Evolutionary conservation across 2,888 invertebrate genomes (phyloP).

Genomic region (Drosophila subquinaria): DNA sequence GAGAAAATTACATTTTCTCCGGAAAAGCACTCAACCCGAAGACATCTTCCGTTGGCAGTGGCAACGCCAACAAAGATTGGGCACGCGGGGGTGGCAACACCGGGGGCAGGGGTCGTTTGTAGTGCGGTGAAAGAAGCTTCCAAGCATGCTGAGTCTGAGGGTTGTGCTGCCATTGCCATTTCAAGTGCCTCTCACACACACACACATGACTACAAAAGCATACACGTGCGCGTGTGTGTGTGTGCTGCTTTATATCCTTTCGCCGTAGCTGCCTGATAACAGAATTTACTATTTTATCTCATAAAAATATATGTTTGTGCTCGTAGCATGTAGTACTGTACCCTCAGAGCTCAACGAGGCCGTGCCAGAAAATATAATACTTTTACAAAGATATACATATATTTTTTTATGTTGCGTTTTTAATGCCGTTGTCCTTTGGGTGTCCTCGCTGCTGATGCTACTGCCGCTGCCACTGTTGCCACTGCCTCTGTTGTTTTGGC

Average conservation of each 20-base stretch:
- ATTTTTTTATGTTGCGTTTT: slow-evolving; percentile 50
- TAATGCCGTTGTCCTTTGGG: slow-evolving; percentile 71
- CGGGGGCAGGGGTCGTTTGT: slow-evolving; percentile 7
- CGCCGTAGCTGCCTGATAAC: slow-evolving; percentile 80
- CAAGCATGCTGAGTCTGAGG: slow-evolving; percentile 46
- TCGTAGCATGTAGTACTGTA: slow-evolving; percentile 37
- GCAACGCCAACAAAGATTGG: slow-evolving; percentile 53
- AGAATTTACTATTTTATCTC: slow-evolving; percentile 82
- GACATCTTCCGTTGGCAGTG: slow-evolving; percentile 76
- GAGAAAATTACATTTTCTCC: slow-evolving; percentile 83
- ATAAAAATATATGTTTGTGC: slow-evolving; percentile 74
- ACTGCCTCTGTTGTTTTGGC: slow-evolving; percentile 10
- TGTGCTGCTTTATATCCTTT: slow-evolving; percentile 77
- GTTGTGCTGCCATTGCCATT: slow-evolving; percentile 68
- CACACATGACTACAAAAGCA: slow-evolving; percentile 43
- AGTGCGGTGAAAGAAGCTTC: slow-evolving; percentile 38
- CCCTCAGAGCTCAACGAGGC: slow-evolving; percentile 34
- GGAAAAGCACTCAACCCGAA: slow-evolving; percentile 82
- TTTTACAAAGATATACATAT: slow-evolving; percentile 14
- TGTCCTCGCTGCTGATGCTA: slow-evolving; percentile 38
- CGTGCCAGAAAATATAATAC: slow-evolving; percentile 26
- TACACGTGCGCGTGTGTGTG: slow-evolving; percentile 46
- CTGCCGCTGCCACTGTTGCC: neutral
- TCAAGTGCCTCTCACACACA: slow-evolving; percentile 61
- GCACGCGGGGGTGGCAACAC: neutral